Base-by-base conservation (phyloP, 2,113 vertebrate species). In the Phalacrocorax aristotelis region DNA sequence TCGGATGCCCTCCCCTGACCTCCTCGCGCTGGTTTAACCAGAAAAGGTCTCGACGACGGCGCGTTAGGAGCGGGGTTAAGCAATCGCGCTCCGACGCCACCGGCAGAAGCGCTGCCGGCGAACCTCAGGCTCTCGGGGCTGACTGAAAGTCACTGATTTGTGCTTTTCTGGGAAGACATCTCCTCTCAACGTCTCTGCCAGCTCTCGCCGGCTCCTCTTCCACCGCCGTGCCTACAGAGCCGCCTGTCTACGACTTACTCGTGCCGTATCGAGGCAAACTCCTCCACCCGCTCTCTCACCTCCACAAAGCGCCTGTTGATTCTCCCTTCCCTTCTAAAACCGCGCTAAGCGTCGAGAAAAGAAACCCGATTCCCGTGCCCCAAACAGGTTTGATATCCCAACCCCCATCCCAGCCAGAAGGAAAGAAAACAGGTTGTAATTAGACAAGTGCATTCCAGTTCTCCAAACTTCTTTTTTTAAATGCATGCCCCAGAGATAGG, bases 371-470 rank as follows among this genome's bases (percentile, higher is more conserved):
- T 83, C 79, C 75, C 62, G 82, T 34, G 87, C 89, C 92, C 78
- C 77, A 60, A 93, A 92, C 83, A 94, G 96, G 95, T 95, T 66
- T 87, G 86, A 58, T 92, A 92, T 96, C 97, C 97, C 93, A 88
- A 87, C 34, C 93, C 72, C 96, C 90, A 72, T 54, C 91, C 84
- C 66, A 40, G 95, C 90, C 95, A 90, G 84, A 71, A 96, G 96
- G 95, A 95, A 95, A 97, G 96, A 92, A 97, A 97, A 91, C 94
- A 94, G 94, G 95, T 78, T 90, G 97, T 90, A 95, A 97, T 97
- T 89, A 96, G 79, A 86, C 93, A 80, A 96, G 92, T 74, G 91
- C 96, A 90, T 98, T 98, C 97, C 97, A 96, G 92, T 64, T 92
- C 82, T 60, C 96, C 79, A 29, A 91, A 52, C 32, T 48, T 11